Conservation (phyloP, 1,140 invertebrate species). For the Neodiprion pinetum region DNA sequence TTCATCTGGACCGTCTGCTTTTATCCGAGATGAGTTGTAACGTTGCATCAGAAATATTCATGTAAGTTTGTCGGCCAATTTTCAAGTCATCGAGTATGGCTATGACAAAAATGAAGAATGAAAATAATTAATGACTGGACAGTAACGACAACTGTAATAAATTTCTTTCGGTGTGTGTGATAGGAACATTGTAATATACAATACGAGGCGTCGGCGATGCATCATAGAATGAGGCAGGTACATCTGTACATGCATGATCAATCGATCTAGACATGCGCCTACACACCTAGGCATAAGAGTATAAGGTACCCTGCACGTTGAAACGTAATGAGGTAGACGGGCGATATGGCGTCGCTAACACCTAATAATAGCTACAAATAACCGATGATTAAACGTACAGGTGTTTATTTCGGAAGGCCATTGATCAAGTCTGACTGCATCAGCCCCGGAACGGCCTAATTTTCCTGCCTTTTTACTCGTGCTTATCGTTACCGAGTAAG, state of each 20-base stretch:
- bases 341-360: neutral
- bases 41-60: too few species aligned
- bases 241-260: neutral
- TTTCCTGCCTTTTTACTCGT: neutral
- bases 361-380: slow-evolving; percentile 24
- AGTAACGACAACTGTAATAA: too few species aligned
- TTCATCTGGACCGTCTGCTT: too few species aligned
- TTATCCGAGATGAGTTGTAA: too few species aligned
- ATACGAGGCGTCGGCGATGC: neutral
- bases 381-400: slow-evolving; percentile 31
- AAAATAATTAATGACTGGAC: too few species aligned
- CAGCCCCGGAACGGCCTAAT: neutral
- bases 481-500: neutral
- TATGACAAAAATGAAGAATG: too few species aligned
- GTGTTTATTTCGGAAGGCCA: slow-evolving; percentile 21
- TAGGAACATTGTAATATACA: too few species aligned
- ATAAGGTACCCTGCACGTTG: neutral
- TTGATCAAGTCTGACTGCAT: neutral
- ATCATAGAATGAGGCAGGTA: neutral
- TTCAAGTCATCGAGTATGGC: too few species aligned
- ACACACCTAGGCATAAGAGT: neutral
- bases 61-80: too few species aligned
- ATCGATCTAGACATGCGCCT: neutral
- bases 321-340: slow-evolving; percentile 15
- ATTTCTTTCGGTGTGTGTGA: too few species aligned